phyloP scores from a whole-genome alignment of 2,888 invertebrate species.

The Eristalis tenax region DNA sequence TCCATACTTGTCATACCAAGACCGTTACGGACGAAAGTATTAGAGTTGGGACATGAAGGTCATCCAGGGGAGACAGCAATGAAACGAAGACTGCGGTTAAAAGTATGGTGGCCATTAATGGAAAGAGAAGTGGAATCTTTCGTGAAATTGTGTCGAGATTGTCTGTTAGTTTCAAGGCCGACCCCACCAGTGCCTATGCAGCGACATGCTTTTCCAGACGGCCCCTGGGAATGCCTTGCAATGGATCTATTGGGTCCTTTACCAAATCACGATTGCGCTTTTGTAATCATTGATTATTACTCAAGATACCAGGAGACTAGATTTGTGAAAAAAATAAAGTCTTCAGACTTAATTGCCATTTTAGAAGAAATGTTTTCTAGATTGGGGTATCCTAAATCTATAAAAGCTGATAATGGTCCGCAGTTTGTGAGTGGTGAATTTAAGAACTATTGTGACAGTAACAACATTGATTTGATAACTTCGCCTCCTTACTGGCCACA shows the following conservation, averaged over 20 bases:
- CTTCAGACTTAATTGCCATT: background rate
- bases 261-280: slow-evolving; percentile 34
- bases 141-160: too few relatives aligned
- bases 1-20: too few relatives aligned
- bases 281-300: slow-evolving; percentile 45
- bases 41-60: too few relatives aligned
- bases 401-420: slow-evolving; percentile 27
- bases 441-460: slow-evolving; percentile 27
- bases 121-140: too few relatives aligned
- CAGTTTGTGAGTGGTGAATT: slow-evolving; percentile 27
- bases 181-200: too few relatives aligned
- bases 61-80: too few relatives aligned
- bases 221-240: slow-evolving; percentile 18
- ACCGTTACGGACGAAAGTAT: too few relatives aligned
- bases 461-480: slow-evolving; percentile 21
- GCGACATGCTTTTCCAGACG: slow-evolving; percentile 15
- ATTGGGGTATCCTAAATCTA: slow-evolving; percentile 22
- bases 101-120: too few relatives aligned
- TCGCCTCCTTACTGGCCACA: slow-evolving; percentile 54
- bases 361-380: slow-evolving; percentile 28
- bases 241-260: slow-evolving; percentile 37
- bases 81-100: too few relatives aligned
- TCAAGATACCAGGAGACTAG: slow-evolving; percentile 21
- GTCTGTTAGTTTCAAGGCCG: too few relatives aligned
- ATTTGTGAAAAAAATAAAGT: slow-evolving; percentile 9